These are phyloP conservation scores for Nettapus auritus DNA, from an alignment of 2,113 vertebrate species.

Conservation along the genomic window DNA sequence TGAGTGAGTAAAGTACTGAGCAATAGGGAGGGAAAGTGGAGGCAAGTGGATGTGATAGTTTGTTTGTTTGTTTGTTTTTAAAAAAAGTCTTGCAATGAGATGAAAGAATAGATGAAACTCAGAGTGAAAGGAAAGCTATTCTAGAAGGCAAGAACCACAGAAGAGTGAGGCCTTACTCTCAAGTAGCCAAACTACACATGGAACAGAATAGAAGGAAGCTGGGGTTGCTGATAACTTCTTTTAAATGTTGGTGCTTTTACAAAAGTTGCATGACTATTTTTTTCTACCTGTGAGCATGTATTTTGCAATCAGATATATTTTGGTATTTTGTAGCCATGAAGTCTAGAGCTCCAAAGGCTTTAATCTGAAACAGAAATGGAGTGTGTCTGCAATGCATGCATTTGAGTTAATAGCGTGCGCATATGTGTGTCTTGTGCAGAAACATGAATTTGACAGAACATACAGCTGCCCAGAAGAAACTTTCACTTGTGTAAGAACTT, in stretches of 20 bases:
- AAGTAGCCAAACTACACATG: not conserved
- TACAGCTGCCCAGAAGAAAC: not conserved
- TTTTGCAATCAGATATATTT: not conserved
- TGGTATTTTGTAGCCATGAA: not conserved
- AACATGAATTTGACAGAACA: not conserved
- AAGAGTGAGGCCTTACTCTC: not conserved
- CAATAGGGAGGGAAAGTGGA: not conserved
- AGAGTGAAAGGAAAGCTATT: not conserved
- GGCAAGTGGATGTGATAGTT: not conserved
- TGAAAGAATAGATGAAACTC: not conserved
- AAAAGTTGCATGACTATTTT: not conserved
- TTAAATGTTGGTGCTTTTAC: not conserved
- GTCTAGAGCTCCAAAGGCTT: not conserved
- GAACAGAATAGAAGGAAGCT: not conserved
- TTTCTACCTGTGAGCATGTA: not conserved
- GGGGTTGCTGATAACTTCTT: not conserved
- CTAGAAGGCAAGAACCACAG: not conserved
- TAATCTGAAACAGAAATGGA: not conserved
- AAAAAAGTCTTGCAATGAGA: not conserved
- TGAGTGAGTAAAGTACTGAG: not conserved
- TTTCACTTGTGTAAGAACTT: not conserved
- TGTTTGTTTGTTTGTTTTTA: no score
- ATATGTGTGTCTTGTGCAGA: not conserved
- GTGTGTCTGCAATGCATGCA: not conserved
- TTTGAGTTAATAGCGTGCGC: accelerated